Evolutionary conservation across 2,888 invertebrate genomes (phyloP).

Genomic region (Ceraclea dissimilis): DNA sequence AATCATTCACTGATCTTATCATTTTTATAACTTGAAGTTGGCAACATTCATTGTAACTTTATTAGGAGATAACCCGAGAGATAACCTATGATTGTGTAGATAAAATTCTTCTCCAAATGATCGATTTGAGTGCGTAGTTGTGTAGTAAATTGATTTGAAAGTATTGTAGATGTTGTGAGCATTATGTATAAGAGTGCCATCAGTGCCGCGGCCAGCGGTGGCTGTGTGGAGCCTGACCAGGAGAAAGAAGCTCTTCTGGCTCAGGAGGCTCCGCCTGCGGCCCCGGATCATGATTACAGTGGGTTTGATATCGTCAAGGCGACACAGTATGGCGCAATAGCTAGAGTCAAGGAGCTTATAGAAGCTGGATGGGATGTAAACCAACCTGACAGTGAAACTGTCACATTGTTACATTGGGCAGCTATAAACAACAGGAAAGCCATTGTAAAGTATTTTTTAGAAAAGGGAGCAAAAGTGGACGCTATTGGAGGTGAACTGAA

Average conservation of each 20-base stretch:
- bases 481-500: conserved; percentile 92
- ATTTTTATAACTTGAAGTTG: too few relatives aligned
- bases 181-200: conserved; percentile 22
- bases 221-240: conserved; percentile 20
- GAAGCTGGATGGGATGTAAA: conserved; percentile 93
- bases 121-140: not conserved
- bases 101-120: too few relatives aligned
- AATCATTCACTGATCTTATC: too few relatives aligned
- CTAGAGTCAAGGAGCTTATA: conserved; percentile 74
- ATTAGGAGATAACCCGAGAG: conserved; percentile 14
- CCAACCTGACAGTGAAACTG: conserved; percentile 89
- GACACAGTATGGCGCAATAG: conserved; percentile 90
- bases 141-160: conserved; percentile 15
- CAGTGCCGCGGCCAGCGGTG: conserved; percentile 23
- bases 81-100: conserved; percentile 19
- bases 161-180: conserved; percentile 22
- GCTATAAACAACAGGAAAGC: conserved; percentile 95
- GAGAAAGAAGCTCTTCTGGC: conserved; percentile 51
- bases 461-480: conserved; percentile 83
- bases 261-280: conserved; percentile 54
- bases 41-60: not conserved
- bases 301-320: conserved; percentile 90
- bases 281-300: conserved; percentile 64
- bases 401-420: conserved; percentile 98
- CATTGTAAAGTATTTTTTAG: conserved; percentile 81